Evolutionary conservation across 1,140 invertebrate species (phyloP).

Genomic region (Cepaea nemoralis): DNA sequence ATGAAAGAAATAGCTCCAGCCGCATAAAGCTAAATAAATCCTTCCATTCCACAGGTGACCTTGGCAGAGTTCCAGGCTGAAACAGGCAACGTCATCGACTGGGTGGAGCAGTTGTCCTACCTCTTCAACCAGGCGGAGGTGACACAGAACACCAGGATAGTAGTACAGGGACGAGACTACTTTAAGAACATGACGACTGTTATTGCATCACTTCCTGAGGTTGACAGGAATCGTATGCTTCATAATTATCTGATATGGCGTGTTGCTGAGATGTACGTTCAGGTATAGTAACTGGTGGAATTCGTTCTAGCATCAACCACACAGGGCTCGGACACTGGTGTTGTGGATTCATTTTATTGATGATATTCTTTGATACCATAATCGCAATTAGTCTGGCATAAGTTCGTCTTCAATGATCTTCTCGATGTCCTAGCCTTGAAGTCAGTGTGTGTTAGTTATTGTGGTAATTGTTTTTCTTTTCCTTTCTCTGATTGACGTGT

Average conservation of each 20-base stretch:
- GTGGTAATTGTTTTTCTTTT: too few species aligned
- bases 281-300: neutral
- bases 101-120: constrained; percentile 49
- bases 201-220: constrained; percentile 72
- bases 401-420: too few species aligned
- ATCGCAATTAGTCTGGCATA: too few species aligned
- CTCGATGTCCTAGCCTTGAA: too few species aligned
- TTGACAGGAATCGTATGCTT: constrained; percentile 65
- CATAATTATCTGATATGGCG: constrained; percentile 80
- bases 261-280: constrained; percentile 74
- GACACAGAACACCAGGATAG: constrained; percentile 73
- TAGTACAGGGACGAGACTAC: constrained; percentile 74
- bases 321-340: too few species aligned
- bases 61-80: constrained; percentile 4
- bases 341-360: too few species aligned
- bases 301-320: constrained; percentile 7
- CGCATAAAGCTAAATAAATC: too few species aligned
- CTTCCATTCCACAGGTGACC: neutral
- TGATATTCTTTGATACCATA: neutral
- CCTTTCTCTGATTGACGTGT: too few species aligned
- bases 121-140: constrained; percentile 75
- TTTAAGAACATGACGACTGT: constrained; percentile 74
- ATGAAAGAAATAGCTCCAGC: too few species aligned
- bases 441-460: too few species aligned
- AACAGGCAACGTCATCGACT: constrained; percentile 40